Evolutionary conservation across 1,140 invertebrate genomes (phyloP).

Genomic region (Lamellibrachia luymesi): DNA sequence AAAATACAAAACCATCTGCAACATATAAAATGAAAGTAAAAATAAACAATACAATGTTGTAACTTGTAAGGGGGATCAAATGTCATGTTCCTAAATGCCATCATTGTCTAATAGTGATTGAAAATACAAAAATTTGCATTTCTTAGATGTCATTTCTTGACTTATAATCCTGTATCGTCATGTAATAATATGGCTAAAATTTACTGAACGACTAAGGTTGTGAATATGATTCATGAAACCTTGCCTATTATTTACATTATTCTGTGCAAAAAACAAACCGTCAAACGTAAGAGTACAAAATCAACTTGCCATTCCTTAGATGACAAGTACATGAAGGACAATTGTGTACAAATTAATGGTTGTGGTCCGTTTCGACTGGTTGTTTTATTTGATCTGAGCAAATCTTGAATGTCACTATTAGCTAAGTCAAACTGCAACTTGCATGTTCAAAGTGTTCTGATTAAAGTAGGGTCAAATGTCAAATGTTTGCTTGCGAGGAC

Average conservation of each 20-base stretch:
- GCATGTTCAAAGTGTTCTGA: not conserved
- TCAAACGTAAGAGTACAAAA: not conserved
- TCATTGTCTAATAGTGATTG: not conserved
- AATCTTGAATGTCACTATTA: not conserved
- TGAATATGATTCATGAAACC: not conserved
- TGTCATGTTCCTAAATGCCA: not conserved
- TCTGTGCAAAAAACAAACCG: not conserved
- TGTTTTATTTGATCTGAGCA: not conserved
- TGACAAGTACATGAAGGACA: not conserved
- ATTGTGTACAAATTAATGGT: not conserved
- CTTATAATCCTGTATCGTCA: not conserved
- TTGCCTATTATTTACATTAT: not conserved
- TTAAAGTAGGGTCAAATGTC: not conserved
- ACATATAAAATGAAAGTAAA: too few relatives aligned
- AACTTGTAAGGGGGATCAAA: not conserved
- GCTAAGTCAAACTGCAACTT: not conserved
- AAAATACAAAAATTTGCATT: not conserved
- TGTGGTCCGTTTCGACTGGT: not conserved
- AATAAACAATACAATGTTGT: too few relatives aligned
- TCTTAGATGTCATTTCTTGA: not conserved
- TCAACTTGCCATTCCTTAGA: not conserved
- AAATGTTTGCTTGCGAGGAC: too few relatives aligned
- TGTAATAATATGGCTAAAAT: not conserved
- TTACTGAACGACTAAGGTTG: not conserved
- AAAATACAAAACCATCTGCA: too few relatives aligned